Evolutionary conservation across 2,113 vertebrate genomes (phyloP), one percentile per base, ranked within the genome.

Genomic region (Myxocyprinus asiaticus): DNA sequence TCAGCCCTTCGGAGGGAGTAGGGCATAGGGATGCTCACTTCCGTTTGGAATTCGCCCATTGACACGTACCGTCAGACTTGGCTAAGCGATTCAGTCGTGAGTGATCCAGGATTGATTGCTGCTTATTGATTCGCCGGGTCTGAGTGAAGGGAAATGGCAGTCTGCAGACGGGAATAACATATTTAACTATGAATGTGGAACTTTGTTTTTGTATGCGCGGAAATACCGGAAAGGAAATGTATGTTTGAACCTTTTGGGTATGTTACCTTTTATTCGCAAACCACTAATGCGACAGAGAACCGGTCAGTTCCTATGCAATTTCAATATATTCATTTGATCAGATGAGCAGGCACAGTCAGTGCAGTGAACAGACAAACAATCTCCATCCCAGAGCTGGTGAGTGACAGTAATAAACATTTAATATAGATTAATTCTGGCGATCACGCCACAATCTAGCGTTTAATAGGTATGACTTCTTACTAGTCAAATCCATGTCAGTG

Each of bases 51-150:
- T 33, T 33, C 22, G 22, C 22, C 22, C 22, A 33, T 33, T 33
- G 22, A 1, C 22, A 33, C n/a, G 3, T 33, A 33, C 22, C 3
- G 22, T 33, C 22, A 33, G 22, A 33, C 22, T 3, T 33, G 22
- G 22, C 22, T 33, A 33, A 33, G 22, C 22, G 22, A 33, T 33
- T 33, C 22, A 33, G 22, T 33, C 1, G 1, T 33, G 22, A 78
- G 67, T 71, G 5, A 45, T 53, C n/a, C 22, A 7, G 8, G 2
- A 44, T 79, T 44, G 77, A 82, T 77, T 82, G 63, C 3, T 48
- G 15, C 4, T 33, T 80, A 91, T 92, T 87, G 91, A 92, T 92
- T 93, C 83, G 69, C 90, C 9, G 82, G 85, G 91, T 81, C 91
- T 93, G 91, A 78, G 61, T 12, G 64, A 74, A 85, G 89, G 84